Evolutionary conservation across 2,888 invertebrate genomes (phyloP).

Genomic region (Crossocerus cetratus): DNA sequence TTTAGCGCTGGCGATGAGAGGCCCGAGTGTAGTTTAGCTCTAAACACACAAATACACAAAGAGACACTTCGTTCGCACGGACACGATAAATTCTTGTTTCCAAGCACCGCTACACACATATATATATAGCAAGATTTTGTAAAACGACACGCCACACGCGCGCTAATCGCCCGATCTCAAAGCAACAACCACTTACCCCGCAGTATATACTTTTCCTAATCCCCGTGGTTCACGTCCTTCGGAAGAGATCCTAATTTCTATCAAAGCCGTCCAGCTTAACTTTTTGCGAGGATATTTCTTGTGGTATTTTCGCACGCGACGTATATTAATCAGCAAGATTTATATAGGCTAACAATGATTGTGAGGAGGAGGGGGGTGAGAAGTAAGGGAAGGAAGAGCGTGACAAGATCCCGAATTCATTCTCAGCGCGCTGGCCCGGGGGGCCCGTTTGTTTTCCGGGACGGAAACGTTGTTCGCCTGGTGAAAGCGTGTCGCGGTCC

Average conservation of each 20-base stretch:
- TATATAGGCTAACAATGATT: constrained; percentile 54
- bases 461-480: constrained; percentile 27
- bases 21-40: no score
- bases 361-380: no score
- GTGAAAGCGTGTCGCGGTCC: constrained; percentile 31
- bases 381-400: constrained; percentile 13
- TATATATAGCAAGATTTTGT: constrained; percentile 10
- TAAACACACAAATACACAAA: not conserved
- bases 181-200: constrained; percentile 19
- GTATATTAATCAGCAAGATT: constrained; percentile 62
- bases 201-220: constrained; percentile 43
- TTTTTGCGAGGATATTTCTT: constrained; percentile 74
- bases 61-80: not conserved
- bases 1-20: constrained; percentile 21
- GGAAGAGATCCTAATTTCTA: constrained; percentile 75
- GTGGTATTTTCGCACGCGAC: constrained; percentile 74
- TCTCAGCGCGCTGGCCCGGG: constrained; percentile 10
- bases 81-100: not conserved
- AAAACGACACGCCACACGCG: not conserved
- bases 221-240: constrained; percentile 70
- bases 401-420: constrained; percentile 50
- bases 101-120: not conserved
- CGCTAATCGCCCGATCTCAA: constrained; percentile 10
- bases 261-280: constrained; percentile 77
- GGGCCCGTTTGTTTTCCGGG: not conserved